These are phyloP conservation scores for Chloropsis cyanopogon DNA, from an alignment of 2,113 vertebrate genomes.

Conservation along the genomic window DNA sequence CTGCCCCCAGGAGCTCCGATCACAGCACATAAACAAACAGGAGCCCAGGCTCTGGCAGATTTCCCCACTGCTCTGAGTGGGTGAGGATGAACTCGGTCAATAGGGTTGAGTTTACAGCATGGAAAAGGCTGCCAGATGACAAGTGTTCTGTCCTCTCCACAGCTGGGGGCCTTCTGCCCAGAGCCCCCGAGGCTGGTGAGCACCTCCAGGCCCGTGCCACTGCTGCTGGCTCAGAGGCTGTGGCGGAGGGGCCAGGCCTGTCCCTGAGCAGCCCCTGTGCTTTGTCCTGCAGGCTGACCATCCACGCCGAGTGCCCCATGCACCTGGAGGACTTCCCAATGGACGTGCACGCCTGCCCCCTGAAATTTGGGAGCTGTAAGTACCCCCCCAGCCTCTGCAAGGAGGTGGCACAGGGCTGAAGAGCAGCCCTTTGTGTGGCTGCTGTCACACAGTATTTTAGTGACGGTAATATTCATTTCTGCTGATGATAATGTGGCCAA, in stretches of 20 bases:
- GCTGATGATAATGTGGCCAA: not conserved
- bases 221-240: not conserved
- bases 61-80: not conserved
- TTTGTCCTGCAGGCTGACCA: constrained; percentile 83
- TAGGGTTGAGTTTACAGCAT: not conserved
- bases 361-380: constrained; percentile 99
- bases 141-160: not conserved
- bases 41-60: not conserved
- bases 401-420: not conserved
- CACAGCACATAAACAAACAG: not conserved
- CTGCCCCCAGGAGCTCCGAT: not conserved
- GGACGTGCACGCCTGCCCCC: constrained; percentile 95
- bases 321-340: constrained; percentile 98
- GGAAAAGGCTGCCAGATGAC: not conserved
- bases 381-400: constrained; percentile 30
- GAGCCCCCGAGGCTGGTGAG: not conserved
- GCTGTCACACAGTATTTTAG: not conserved
- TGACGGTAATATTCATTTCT: not conserved
- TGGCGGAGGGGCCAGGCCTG: not conserved
- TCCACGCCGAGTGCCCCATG: constrained; percentile 98
- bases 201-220: too few species aligned
- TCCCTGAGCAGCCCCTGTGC: not conserved
- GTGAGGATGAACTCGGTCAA: not conserved
- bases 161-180: not conserved
- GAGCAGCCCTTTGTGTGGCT: not conserved